Evolutionary conservation across 2,888 invertebrate species (phyloP), one percentile per base, ranked within the genome.

Genomic region (Melanargia galathea): DNA sequence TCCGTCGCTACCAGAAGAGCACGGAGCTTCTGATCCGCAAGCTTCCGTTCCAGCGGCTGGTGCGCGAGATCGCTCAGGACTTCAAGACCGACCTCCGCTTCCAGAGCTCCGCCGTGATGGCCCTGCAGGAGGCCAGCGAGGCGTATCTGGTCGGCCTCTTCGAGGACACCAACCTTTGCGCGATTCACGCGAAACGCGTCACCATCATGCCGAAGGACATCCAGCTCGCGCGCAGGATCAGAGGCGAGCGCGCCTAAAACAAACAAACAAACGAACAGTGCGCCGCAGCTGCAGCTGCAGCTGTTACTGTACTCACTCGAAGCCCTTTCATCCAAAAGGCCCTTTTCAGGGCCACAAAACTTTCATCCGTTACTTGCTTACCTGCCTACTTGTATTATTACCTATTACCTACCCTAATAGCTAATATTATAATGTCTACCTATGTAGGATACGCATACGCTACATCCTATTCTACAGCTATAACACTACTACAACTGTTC

Each of bases 111-210:
- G 95, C 96, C 33, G 45, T 60, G 30, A 52, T 54, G 45, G 60
- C 52, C n/a, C 54, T 60, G 24, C 52, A 95, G 93, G 96, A 96
- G 92, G 95, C 95, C 58, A 93, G 94, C 71, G 96, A 96, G 84
- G 95, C 96, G 11, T 96, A 96, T 84, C 89, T 97, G 75, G 96
- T 97, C 61, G 97, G 97, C 71, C 92, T 97, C 59, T 97, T 95
- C 78, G 95, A 95, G 20, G 60, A 60, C 11, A 60, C 60, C 20
- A 51, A 60, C 40, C 60, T 60, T n/a, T 60, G 61, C 48, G 95
- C 95, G 52, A 95, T 96, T 71, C 95, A 96, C 75, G 95, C 85
- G 0, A 97, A 97, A 90, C 94, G 97, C 75, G 97, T 58, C n/a
- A 58, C 51, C 51, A 51, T 51, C 16, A 51, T 51, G 51, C 54